Evolutionary conservation across 53 echinoderm and acorn worm genomes (phyloP).

Genomic region (Echinarachnius parma): DNA sequence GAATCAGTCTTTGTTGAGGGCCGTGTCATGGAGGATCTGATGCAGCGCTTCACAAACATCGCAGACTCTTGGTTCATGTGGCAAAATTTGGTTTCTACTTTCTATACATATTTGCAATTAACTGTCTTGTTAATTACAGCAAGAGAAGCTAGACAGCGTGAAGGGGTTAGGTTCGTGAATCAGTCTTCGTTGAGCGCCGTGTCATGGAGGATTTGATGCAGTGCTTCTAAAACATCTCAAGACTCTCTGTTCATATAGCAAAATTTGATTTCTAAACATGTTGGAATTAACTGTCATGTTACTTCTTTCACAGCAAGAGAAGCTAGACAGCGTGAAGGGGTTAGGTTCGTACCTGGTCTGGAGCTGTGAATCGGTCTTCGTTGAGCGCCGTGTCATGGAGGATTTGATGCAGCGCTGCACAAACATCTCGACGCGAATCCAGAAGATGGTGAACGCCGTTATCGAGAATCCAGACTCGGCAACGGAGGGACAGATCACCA

Average conservation of each 20-base stretch:
- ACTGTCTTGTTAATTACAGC: too few species aligned
- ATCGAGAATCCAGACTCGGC: not conserved
- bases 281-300: too few species aligned
- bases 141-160: too few species aligned
- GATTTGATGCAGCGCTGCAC: constrained; percentile 61
- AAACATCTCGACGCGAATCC: constrained; percentile 66
- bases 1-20: constrained; percentile 66
- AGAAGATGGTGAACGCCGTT: constrained; percentile 32
- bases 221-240: too few species aligned
- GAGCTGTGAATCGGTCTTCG: constrained; percentile 66
- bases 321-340: constrained; percentile 40
- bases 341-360: constrained; percentile 58
- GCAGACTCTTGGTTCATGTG: too few species aligned
- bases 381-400: constrained; percentile 61
- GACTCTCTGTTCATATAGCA: too few species aligned
- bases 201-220: too few species aligned
- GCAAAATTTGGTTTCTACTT: too few species aligned
- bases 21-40: constrained; percentile 50
- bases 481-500: constrained; percentile 18
- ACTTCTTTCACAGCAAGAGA: constrained; percentile 55
- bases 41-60: constrained; percentile 64
- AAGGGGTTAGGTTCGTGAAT: too few species aligned
- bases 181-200: too few species aligned
- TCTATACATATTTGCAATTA: too few species aligned
- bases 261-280: too few species aligned